phyloP scores from a whole-genome alignment of 1,140 invertebrate species.

The Leptopilina boulardi region DNA sequence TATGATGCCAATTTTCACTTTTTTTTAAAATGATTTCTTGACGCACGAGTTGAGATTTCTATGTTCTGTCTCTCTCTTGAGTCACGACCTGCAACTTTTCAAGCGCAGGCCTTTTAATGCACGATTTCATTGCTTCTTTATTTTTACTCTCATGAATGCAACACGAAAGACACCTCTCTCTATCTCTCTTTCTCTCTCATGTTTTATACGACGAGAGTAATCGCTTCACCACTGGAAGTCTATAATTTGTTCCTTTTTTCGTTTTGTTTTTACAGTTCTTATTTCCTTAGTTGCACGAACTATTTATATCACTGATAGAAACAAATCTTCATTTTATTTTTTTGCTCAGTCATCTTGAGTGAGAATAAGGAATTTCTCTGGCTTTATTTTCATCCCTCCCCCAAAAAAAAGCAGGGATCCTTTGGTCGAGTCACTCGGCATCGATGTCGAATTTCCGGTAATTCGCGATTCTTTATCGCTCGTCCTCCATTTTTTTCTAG shows the following conservation, averaged over 20 bases:
- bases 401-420: not conserved
- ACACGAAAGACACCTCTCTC: not conserved
- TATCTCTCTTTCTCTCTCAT: no score
- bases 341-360: no score
- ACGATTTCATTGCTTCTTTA: not conserved
- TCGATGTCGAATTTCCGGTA: not conserved
- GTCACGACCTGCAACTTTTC: not conserved
- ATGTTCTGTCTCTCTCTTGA: not conserved
- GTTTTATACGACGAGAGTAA: not conserved
- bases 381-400: not conserved
- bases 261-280: not conserved
- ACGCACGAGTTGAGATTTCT: not conserved
- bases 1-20: not conserved
- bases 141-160: not conserved
- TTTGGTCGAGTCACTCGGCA: not conserved
- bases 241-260: not conserved
- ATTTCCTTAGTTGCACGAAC: not conserved
- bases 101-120: not conserved
- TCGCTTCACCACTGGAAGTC: not conserved
- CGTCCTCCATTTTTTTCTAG: constrained; percentile 78
- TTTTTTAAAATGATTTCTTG: not conserved
- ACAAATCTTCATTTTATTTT: not conserved
- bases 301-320: constrained; percentile 4
- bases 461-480: constrained; percentile 48
- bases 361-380: no score